A percentile compares a stretch with the other conserved stretches of the same genome.
Evolutionary conservation across 1,140 invertebrate species (phyloP).

Genomic region (Epicauta chinensis): DNA sequence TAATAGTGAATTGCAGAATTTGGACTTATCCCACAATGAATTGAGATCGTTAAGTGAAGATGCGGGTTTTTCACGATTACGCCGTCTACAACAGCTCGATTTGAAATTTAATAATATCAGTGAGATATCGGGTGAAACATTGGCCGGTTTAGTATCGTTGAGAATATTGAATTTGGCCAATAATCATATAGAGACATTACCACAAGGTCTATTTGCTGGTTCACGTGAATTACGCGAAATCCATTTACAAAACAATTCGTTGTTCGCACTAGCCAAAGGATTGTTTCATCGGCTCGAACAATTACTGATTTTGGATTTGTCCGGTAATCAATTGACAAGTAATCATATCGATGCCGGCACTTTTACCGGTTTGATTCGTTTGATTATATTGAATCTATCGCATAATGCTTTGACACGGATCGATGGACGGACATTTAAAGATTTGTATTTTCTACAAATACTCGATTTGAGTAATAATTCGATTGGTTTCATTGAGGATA

Average conservation of each 20-base stretch:
- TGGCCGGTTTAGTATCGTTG: slow-evolving; percentile 67
- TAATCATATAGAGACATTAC: slow-evolving; percentile 70
- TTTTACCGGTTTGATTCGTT: slow-evolving; percentile 73
- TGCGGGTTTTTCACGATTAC: slow-evolving; percentile 63
- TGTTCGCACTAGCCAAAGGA: slow-evolving; percentile 71
- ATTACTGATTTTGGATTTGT: slow-evolving; percentile 77
- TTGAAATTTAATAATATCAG: slow-evolving; percentile 77
- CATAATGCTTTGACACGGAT: slow-evolving; percentile 76
- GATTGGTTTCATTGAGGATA: slow-evolving; percentile 78
- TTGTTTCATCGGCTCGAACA: slow-evolving; percentile 77
- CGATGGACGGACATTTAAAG: slow-evolving; percentile 78
- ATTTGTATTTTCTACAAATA: slow-evolving; percentile 80
- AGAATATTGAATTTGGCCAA: slow-evolving; percentile 76
- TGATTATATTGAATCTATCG: slow-evolving; percentile 79
- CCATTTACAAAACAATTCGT: slow-evolving; percentile 72
- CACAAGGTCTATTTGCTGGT: slow-evolving; percentile 70
- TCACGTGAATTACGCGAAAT: slow-evolving; percentile 74
- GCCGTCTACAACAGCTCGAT: slow-evolving; percentile 67
- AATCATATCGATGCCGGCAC: slow-evolving; percentile 75
- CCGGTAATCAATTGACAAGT: slow-evolving; percentile 77
- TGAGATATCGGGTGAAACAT: slow-evolving; percentile 70
- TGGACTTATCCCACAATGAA: slow-evolving; percentile 76
- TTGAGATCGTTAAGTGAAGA: slow-evolving; percentile 62
- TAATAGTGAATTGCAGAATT: slow-evolving; percentile 55
- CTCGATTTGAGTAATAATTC: slow-evolving; percentile 82